These are phyloP conservation scores for Gorsachius goisagi DNA, from an alignment of 2,113 vertebrate genomes.

Conservation along the genomic window DNA sequence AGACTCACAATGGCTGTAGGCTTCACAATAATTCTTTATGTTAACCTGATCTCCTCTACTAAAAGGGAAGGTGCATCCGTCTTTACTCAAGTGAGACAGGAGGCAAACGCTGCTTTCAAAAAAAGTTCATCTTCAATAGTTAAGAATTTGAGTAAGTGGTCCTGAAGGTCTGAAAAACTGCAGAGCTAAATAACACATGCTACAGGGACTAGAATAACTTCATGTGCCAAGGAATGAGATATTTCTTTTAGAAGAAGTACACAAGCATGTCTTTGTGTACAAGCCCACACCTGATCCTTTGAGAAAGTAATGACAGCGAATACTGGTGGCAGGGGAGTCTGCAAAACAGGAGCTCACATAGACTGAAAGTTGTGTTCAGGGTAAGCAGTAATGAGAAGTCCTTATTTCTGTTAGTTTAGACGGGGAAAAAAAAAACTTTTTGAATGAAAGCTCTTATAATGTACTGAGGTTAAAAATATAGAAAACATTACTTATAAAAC, in stretches of 20 bases:
- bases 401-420: not conserved
- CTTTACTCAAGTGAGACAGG: not conserved
- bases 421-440: accelerated
- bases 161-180: not conserved
- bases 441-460: not conserved
- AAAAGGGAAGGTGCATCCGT: not conserved
- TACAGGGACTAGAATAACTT: not conserved
- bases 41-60: accelerated
- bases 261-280: not conserved
- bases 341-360: not conserved
- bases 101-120: not conserved
- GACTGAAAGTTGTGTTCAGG: not conserved
- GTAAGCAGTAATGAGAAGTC: not conserved
- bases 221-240: not conserved
- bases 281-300: not conserved
- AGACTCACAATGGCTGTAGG: not conserved
- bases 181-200: not conserved
- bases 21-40: not conserved
- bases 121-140: not conserved
- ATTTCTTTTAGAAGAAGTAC: not conserved
- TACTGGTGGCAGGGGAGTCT: not conserved
- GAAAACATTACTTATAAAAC: not conserved
- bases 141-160: not conserved
- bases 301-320: not conserved
- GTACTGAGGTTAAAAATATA: not conserved